phyloP scores from a whole-genome alignment of 2,113 vertebrate genomes.

The Clinocottus analis region DNA sequence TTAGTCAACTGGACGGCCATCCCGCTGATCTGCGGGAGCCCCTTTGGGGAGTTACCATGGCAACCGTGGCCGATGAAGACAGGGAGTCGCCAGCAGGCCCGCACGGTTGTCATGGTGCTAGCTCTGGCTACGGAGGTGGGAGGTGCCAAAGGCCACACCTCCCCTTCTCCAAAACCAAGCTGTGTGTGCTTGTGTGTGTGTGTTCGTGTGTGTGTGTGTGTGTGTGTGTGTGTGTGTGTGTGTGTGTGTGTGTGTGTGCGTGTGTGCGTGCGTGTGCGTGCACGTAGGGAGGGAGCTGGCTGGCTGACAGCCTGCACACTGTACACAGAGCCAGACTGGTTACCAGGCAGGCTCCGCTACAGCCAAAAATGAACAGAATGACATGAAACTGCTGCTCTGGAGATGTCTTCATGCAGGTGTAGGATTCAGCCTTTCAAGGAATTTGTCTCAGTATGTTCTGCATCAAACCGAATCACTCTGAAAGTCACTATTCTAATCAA shows the following conservation, averaged over 20 bases:
- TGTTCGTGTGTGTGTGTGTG: constrained; percentile 34
- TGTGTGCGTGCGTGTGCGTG: constrained; percentile 28
- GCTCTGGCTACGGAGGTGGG: constrained; percentile 78
- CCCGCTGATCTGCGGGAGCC: constrained; percentile 83
- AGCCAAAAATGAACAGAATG: constrained; percentile 51
- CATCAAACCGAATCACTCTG: constrained; percentile 8
- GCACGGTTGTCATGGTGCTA: constrained; percentile 84
- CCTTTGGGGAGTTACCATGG: constrained; percentile 83
- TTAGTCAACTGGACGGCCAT: constrained; percentile 84
- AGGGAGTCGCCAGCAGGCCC: constrained; percentile 84
- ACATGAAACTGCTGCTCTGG: constrained; percentile 31
- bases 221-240: constrained; percentile 30
- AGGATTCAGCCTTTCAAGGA: constrained; percentile 42
- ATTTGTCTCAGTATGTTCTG: constrained; percentile 30
- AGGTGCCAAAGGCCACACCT: constrained; percentile 78
- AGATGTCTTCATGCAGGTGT: constrained; percentile 63
- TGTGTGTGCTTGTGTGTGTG: constrained; percentile 20
- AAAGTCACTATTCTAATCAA: constrained; percentile 6
- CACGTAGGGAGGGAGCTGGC: constrained; percentile 35
- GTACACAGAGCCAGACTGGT: constrained; percentile 70
- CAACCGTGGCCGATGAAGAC: constrained; percentile 84
- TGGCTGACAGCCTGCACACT: constrained; percentile 61
- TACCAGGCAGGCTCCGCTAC: constrained; percentile 74
- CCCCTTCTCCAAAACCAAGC: constrained; percentile 73
- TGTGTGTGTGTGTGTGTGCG: constrained; percentile 31